Percentiles rank a stretch among this genome's conserved stretches.
These are phyloP conservation scores for Semicossyphus pulcher DNA, from an alignment of 2,113 vertebrate genomes.

Conservation along the genomic window DNA sequence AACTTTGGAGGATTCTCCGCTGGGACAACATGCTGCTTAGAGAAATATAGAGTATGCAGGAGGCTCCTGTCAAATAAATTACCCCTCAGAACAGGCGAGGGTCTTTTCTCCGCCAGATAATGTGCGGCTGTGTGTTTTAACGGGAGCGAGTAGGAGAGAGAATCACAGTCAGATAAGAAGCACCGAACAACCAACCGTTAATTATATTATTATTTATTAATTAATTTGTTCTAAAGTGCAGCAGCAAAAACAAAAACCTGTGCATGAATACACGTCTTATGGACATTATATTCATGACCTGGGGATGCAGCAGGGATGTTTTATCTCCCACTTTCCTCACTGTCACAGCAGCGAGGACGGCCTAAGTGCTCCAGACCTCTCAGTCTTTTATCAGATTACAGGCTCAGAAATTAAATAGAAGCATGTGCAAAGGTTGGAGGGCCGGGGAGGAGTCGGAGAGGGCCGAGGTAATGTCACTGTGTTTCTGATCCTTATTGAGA, in stretches of 20 bases:
- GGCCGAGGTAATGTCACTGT: conserved; percentile 70
- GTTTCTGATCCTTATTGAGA: conserved; percentile 68
- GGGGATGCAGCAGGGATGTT: conserved; percentile 32
- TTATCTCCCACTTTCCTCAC: conserved; percentile 34
- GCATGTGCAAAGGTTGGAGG: conserved; percentile 69
- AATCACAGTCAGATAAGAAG: conserved; percentile 23
- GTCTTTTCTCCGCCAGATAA: conserved; percentile 11
- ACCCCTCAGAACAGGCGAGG: conserved; percentile 17
- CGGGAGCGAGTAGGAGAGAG: conserved; percentile 15
- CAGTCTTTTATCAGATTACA: conserved; percentile 71
- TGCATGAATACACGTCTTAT: conserved; percentile 1
- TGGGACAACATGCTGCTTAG: conserved; percentile 9
- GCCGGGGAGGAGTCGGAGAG: conserved; percentile 47
- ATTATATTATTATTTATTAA: conserved; percentile 19
- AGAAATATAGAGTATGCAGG: conserved; percentile 16
- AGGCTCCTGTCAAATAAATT: conserved; percentile 38
- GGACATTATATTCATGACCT: background rate
- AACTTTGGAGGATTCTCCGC: conserved; percentile 14
- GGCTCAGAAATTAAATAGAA: conserved; percentile 71
- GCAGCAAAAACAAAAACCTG: background rate
- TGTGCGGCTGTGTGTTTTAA: conserved; percentile 25
- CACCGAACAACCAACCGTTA: conserved; percentile 17
- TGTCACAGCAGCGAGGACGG: conserved; percentile 31
- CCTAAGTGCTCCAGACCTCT: conserved; percentile 73
- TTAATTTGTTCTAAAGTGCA: conserved; percentile 2